Evolutionary conservation across 2,888 invertebrate genomes (phyloP).

Genomic region (Spicauda simplicius): DNA sequence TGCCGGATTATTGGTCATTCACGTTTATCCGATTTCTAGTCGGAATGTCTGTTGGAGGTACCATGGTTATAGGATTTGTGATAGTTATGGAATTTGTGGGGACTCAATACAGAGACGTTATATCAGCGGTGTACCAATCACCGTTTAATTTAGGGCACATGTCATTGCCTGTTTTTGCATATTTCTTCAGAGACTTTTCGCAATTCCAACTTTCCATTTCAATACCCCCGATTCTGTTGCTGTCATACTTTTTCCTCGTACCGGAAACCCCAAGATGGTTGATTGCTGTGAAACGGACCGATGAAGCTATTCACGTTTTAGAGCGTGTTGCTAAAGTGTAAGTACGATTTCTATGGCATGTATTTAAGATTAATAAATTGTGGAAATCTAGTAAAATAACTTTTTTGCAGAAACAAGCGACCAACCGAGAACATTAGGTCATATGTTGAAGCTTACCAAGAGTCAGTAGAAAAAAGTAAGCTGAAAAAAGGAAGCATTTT

Average conservation of each 20-base stretch:
- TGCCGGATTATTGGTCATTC: conserved; percentile 86
- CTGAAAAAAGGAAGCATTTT: conserved; percentile 82
- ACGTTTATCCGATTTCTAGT: conserved; percentile 88
- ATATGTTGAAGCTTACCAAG: conserved; percentile 67
- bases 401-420: conserved; percentile 73
- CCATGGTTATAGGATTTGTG: conserved; percentile 88
- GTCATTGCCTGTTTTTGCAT: conserved; percentile 86
- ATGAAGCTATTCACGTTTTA: conserved; percentile 87
- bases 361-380: not conserved
- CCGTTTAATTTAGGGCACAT: conserved; percentile 89
- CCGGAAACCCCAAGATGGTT: conserved; percentile 94
- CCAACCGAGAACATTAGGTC: conserved; percentile 73
- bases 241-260: conserved; percentile 87
- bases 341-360: conserved; percentile 43
- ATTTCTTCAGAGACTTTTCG: conserved; percentile 87
- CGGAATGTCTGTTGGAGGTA: conserved; percentile 91
- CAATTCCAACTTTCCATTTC: conserved; percentile 88
- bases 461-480: conserved; percentile 58
- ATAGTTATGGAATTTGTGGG: conserved; percentile 89
- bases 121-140: conserved; percentile 87
- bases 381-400: not conserved
- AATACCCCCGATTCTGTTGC: conserved; percentile 82
- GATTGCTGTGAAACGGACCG: conserved; percentile 87
- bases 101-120: conserved; percentile 78
- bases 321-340: conserved; percentile 86